Evolutionary conservation across 2,113 vertebrate genomes (phyloP).

Genomic region (Percina caprodes): DNA sequence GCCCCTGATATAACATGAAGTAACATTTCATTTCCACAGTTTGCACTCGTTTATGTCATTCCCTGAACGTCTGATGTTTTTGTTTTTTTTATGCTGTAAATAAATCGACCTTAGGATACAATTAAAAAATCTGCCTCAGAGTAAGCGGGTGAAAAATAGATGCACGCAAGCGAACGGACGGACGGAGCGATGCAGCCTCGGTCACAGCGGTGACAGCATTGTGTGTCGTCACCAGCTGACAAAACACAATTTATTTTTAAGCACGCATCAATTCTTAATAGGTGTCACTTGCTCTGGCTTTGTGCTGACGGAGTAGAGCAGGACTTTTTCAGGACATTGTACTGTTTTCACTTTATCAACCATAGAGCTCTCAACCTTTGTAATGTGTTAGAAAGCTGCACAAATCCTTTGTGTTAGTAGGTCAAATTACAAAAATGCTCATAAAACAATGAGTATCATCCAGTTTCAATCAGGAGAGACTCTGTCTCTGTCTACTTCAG

Average conservation of each 20-base stretch:
- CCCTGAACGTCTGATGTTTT: conserved; percentile 18
- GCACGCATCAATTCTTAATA: conserved; percentile 61
- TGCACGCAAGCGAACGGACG: conserved; percentile 15
- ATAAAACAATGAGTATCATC: too few species aligned
- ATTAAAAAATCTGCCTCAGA: conserved; percentile 68
- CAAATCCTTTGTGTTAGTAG: too few species aligned
- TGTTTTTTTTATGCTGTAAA: conserved; percentile 51
- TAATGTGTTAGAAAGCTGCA: too few species aligned
- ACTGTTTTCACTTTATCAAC: neutral
- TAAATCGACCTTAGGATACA: conserved; percentile 58
- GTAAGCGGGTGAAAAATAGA: conserved; percentile 55
- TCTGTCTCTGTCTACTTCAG: too few species aligned
- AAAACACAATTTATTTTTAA: conserved; percentile 51
- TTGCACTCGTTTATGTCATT: conserved; percentile 35
- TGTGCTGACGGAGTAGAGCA: conserved; percentile 47
- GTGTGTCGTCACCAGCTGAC: conserved; percentile 58
- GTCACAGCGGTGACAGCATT: conserved; percentile 9
- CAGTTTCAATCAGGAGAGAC: too few species aligned
- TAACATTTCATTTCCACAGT: conserved; percentile 30
- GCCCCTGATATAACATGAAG: neutral
- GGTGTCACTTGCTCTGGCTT: conserved; percentile 41
- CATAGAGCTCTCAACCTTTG: neutral
- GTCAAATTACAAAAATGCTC: too few species aligned
- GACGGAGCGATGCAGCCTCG: conserved; percentile 4
- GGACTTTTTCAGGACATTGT: neutral